Base-by-base conservation (phyloP, 2,113 vertebrate genomes). In the Aptenodytes patagonicus region DNA sequence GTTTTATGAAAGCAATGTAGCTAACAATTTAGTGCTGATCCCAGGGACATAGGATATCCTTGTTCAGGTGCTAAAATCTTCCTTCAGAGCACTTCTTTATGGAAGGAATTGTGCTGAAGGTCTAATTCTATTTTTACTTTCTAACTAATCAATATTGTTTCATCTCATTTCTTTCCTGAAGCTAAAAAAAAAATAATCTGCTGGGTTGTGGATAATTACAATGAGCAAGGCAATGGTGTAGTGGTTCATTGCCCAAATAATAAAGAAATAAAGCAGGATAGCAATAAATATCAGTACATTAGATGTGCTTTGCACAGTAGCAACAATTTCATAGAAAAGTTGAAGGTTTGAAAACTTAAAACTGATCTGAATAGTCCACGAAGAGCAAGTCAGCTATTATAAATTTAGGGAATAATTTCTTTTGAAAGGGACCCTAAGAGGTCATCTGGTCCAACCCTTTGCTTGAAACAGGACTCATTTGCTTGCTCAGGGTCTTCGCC, bases 71-170 rank as follows among this genome's bases (percentile, higher is more conserved):
- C 62, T 95, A 77, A 88, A 96, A 49, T 51, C 42, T 78, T 86
- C n/a, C n/a, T 54, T 47, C 10, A 11, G 73, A 81, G 49, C 10
- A 58, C 13, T n/a, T 83, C n/a, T 90, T 93, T 78, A 80, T 69
- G 14, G 58, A 93, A 69, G 34, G 17, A 81, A 83, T 61, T 71
- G 16, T 83, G 36, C 32, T 89, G 78, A 83, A 72, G 47, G 9
- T 69, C 68, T 90, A 91, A 81, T 83, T 83, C 42, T 83, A 46
- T 73, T 96, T 95, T 95, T 93, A 83, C 32, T 71, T 91, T 84
- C 26, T 49, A 57, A 40, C 51, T 83, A 92, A 97, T 95, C 95
- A 93, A 91, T 96, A 93, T 75, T 89, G 29, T 68, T 90, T 95
- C 29, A 82, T 96, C 64, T 69, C 31, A 73, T 91, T 85, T 90